Percentiles rank a stretch among this genome's conserved stretches.
phyloP scores from a whole-genome alignment of 2,888 invertebrate species.

The Bedellia somnulentella region DNA sequence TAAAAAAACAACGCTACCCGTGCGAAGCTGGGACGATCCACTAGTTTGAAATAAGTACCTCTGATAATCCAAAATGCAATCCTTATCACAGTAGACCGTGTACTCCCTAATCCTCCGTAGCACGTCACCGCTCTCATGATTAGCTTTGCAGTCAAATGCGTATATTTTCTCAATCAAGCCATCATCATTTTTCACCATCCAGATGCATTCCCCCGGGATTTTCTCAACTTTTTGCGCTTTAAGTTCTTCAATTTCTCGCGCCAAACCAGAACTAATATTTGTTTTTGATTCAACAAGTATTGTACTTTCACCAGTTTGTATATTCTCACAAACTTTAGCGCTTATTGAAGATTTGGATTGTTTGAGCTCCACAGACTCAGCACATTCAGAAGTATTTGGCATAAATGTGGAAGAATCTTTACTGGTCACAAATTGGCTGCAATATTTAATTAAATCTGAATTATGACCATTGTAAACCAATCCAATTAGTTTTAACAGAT shows the following conservation, averaged over 20 bases:
- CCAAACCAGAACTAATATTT: too few species aligned
- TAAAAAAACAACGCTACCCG: too few species aligned
- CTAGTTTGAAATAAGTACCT: slow-evolving; percentile 16
- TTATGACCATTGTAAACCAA: slow-evolving; percentile 32
- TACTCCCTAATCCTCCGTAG: slow-evolving; percentile 31
- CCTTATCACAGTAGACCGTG: slow-evolving; percentile 42
- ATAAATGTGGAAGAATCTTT: too few species aligned
- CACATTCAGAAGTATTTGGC: too few species aligned
- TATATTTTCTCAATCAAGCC: slow-evolving; percentile 44
- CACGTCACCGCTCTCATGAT: slow-evolving; percentile 31
- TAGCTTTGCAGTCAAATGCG: slow-evolving; percentile 30
- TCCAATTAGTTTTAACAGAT: slow-evolving; percentile 27
- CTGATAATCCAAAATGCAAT: slow-evolving; percentile 33
- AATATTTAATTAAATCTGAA: slow-evolving; percentile 28
- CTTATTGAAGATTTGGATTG: too few species aligned
- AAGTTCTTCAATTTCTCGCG: too few species aligned
- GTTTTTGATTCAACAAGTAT: too few species aligned
- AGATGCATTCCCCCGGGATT: slow-evolving; percentile 38
- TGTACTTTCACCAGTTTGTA: too few species aligned
- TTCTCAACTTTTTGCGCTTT: slow-evolving; percentile 32
- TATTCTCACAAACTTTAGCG: too few species aligned
- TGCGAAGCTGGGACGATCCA: too few species aligned
- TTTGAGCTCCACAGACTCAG: too few species aligned
- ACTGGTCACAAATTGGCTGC: slow-evolving; percentile 30
- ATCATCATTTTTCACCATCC: slow-evolving; percentile 43